phyloP scores from a whole-genome alignment of 1,140 invertebrate species.

The Metopolophium dirhodum region DNA sequence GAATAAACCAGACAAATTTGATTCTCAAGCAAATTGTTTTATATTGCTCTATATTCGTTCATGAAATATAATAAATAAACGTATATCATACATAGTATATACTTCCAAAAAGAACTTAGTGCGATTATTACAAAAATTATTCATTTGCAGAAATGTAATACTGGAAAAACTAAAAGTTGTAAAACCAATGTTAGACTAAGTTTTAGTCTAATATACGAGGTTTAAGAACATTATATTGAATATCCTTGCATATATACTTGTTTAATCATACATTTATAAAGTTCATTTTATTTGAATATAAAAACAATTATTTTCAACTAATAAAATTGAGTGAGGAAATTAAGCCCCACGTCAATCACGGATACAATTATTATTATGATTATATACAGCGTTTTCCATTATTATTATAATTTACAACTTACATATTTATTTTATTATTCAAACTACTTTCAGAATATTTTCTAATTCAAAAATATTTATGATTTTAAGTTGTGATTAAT shows the following conservation, averaged over 20 bases:
- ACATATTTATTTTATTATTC: background rate
- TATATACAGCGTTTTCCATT: background rate
- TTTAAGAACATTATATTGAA: background rate
- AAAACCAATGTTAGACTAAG: background rate
- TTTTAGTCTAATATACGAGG: background rate
- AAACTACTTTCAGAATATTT: background rate
- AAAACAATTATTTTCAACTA: background rate
- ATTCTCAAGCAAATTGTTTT: background rate
- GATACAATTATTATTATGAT: background rate
- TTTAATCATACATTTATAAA: conserved; percentile 19
- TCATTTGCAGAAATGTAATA: background rate
- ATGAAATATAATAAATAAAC: background rate
- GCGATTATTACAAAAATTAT: background rate
- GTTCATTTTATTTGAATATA: background rate
- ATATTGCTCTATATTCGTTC: background rate
- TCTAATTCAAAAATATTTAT: background rate
- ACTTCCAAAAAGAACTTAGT: background rate
- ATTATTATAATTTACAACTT: background rate
- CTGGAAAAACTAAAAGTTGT: background rate
- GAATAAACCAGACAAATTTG: background rate
- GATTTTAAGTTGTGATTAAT: too few relatives aligned
- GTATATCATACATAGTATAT: background rate
- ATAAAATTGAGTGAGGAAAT: background rate
- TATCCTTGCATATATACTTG: background rate
- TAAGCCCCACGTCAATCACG: background rate